Conservation (phyloP, 1,140 invertebrate species). For the Heliconius hewitsoni region DNA sequence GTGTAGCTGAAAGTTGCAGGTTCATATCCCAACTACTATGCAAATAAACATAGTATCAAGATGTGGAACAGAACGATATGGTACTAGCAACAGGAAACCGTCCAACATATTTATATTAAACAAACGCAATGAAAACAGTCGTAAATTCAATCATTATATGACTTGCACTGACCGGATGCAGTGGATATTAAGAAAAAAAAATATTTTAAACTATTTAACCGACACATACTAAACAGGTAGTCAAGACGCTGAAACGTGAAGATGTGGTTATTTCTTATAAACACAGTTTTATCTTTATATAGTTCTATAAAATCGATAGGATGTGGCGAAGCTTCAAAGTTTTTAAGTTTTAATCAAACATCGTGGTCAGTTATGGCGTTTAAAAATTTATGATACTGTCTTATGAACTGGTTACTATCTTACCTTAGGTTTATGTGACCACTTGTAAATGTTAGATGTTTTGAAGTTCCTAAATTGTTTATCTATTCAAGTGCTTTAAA, state of each 20-base stretch:
- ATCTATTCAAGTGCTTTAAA: not conserved
- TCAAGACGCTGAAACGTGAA: slow-evolving; percentile 41
- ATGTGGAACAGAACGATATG: not conserved
- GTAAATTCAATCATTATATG: slow-evolving; percentile 75
- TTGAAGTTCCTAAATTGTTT: not conserved
- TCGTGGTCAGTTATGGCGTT: slow-evolving; percentile 43
- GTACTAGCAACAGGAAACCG: slow-evolving; percentile 65
- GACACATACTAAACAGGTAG: slow-evolving; percentile 56
- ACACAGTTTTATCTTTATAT: slow-evolving; percentile 49
- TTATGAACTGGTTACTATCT: slow-evolving; percentile 38
- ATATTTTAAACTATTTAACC: slow-evolving; percentile 61
- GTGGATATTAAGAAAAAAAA: slow-evolving; percentile 67
- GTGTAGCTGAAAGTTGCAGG: not conserved
- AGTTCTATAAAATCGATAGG: slow-evolving; percentile 62
- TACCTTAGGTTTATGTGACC: slow-evolving; percentile 29
- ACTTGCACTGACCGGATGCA: slow-evolving; percentile 63
- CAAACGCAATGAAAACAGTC: slow-evolving; percentile 77
- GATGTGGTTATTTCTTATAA: slow-evolving; percentile 61
- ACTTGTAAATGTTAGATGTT: slow-evolving; percentile 19
- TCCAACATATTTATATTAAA: slow-evolving; percentile 75
- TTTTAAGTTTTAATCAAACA: slow-evolving; percentile 45
- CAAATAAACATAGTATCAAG: not conserved
- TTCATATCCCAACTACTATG: not conserved
- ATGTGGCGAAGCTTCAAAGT: slow-evolving; percentile 59
- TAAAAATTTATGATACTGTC: slow-evolving; percentile 45